A percentile compares a stretch with the other conserved stretches of the same genome.
phyloP scores from a whole-genome alignment of 2,888 invertebrate genomes.

The Seira ritae region DNA sequence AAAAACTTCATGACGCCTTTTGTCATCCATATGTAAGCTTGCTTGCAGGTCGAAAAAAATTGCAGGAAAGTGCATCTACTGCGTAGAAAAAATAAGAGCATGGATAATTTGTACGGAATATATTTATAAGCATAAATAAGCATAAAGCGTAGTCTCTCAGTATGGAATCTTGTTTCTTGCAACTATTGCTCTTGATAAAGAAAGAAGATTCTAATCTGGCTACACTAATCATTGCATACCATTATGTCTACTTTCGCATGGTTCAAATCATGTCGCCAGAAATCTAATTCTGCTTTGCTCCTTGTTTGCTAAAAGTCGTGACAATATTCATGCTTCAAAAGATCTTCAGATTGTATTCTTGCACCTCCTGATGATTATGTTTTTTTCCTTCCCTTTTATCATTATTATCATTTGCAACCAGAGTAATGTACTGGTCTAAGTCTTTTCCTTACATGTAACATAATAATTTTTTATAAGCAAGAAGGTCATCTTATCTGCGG shows the following conservation, averaged over 20 bases:
- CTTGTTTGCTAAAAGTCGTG: conserved; percentile 52
- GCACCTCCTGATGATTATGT: not conserved
- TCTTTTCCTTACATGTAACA: too few species aligned
- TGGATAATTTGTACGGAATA: too few species aligned
- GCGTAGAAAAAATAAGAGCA: not conserved
- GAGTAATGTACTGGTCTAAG: too few species aligned
- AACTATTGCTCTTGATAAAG: conserved; percentile 30
- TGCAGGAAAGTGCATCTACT: conserved; percentile 37
- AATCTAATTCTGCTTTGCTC: conserved; percentile 54
- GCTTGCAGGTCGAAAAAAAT: not conserved
- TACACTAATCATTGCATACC: conserved; percentile 34
- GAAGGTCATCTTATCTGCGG: too few species aligned
- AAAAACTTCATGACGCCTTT: conserved; percentile 16
- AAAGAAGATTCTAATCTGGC: too few species aligned
- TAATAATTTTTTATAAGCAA: too few species aligned
- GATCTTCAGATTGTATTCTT: conserved; percentile 8
- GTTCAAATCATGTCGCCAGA: conserved; percentile 51
- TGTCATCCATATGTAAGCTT: not conserved
- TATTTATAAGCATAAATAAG: too few species aligned
- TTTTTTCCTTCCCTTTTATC: conserved; percentile 5
- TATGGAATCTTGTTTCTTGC: not conserved
- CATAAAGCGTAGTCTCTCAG: too few species aligned
- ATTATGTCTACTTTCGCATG: conserved; percentile 39
- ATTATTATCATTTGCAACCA: too few species aligned
- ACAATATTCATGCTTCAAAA: conserved; percentile 32